Percentiles rank a stretch among this genome's conserved stretches.
phyloP scores from a whole-genome alignment of 2,888 invertebrate genomes.

The Orchesella flavescens region DNA sequence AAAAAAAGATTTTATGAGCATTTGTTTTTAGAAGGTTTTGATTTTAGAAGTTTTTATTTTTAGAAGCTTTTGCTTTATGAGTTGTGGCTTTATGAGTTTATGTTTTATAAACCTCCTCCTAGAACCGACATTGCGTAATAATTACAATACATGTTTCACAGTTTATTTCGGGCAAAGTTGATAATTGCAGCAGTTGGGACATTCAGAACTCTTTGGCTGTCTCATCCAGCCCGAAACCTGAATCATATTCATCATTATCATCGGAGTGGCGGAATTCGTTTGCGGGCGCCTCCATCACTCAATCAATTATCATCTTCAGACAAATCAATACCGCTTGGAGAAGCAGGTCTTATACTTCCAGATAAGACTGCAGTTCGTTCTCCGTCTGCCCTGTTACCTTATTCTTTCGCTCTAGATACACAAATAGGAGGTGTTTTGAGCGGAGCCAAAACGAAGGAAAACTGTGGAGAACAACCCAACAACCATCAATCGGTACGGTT shows the following conservation, averaged over 20 bases:
- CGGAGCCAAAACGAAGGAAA: conserved; percentile 60
- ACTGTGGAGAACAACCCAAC: conserved; percentile 65
- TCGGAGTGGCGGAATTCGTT: conserved; percentile 15
- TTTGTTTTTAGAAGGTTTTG: too few relatives aligned
- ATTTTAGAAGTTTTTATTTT: too few relatives aligned
- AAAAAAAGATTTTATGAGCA: too few relatives aligned
- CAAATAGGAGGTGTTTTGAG: conserved; percentile 5
- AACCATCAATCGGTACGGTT: conserved; percentile 64
- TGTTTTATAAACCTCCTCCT: too few relatives aligned
- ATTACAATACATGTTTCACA: too few relatives aligned
- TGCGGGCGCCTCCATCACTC: conserved; percentile 22
- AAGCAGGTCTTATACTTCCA: conserved; percentile 36
- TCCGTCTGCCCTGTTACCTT: neutral
- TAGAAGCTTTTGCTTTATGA: too few relatives aligned
- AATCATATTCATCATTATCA: conserved; percentile 18
- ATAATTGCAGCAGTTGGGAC: conserved; percentile 43
- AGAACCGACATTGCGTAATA: too few relatives aligned
- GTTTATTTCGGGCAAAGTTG: neutral
- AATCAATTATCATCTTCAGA: conserved; percentile 19
- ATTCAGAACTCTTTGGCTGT: conserved; percentile 33
- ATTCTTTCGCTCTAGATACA: neutral
- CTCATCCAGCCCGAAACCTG: conserved; percentile 7
- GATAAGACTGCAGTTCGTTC: conserved; percentile 36
- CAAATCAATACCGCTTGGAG: conserved; percentile 24
- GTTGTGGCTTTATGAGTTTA: too few relatives aligned